Evolutionary conservation across 2,888 invertebrate genomes (phyloP).

Genomic region (Anarsia innoxiella): DNA sequence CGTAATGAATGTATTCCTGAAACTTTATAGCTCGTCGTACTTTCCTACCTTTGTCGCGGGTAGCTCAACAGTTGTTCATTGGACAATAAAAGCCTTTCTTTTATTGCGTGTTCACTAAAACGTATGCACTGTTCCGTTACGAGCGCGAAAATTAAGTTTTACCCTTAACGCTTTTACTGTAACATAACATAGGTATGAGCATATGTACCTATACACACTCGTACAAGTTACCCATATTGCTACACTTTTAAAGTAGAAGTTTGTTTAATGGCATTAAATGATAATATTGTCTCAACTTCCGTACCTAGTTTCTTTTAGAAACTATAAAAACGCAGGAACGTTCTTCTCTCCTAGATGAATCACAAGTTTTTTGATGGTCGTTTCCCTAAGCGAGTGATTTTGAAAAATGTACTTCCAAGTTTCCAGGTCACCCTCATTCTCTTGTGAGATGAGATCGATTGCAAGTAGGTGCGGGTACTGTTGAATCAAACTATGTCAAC

Average conservation of each 20-base stretch:
- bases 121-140: constrained; percentile 36
- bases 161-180: constrained; percentile 26
- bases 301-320: too few species aligned
- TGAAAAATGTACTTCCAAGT: constrained; percentile 5
- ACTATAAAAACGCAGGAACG: too few species aligned
- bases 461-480: not conserved
- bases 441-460: constrained; percentile 6
- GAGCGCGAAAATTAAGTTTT: constrained; percentile 42
- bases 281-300: too few species aligned
- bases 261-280: too few species aligned
- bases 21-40: constrained; percentile 8
- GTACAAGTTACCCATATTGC: too few species aligned
- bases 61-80: constrained; percentile 14
- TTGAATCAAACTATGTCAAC: constrained; percentile 2
- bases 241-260: too few species aligned
- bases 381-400: not conserved
- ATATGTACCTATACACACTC: too few species aligned
- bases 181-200: too few species aligned
- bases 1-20: constrained; percentile 1
- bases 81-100: constrained; percentile 34
- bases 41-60: constrained; percentile 9
- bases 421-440: constrained; percentile 2
- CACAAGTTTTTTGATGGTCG: too few species aligned
- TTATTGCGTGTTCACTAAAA: constrained; percentile 38
- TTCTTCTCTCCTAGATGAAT: too few species aligned